phyloP scores from a whole-genome alignment of 2,888 invertebrate species.

The Zelleria hepariella region DNA sequence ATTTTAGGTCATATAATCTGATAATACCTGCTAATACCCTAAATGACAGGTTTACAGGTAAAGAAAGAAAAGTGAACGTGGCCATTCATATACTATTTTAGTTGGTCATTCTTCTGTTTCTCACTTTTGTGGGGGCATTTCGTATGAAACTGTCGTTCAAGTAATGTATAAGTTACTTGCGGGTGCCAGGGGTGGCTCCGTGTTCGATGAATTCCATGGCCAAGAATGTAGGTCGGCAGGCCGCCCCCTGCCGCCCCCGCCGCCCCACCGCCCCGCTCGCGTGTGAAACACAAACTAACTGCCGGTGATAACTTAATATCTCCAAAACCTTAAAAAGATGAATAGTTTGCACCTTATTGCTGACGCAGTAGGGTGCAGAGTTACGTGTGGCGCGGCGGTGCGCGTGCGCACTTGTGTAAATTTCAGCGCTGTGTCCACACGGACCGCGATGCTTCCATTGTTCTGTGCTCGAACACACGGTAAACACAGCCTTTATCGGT shows the following conservation, averaged over 20 bases:
- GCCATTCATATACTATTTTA: too few relatives aligned
- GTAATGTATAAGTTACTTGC: too few relatives aligned
- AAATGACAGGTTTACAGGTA: too few relatives aligned
- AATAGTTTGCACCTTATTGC: neutral
- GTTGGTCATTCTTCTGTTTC: too few relatives aligned
- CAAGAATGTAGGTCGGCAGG: neutral
- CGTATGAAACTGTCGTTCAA: too few relatives aligned
- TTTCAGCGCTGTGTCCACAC: neutral
- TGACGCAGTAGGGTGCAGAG: neutral
- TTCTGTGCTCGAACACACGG: neutral
- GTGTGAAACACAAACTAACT: neutral
- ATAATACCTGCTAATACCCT: too few relatives aligned
- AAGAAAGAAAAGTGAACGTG: too few relatives aligned
- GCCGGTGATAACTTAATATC: neutral
- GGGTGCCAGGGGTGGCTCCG: neutral
- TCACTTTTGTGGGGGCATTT: too few relatives aligned
- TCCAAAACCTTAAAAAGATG: neutral
- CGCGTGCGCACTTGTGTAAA: neutral
- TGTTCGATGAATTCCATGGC: neutral
- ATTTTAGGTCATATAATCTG: too few relatives aligned
- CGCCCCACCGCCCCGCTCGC: neutral
- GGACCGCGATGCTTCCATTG: neutral
- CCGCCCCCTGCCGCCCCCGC: too few relatives aligned
- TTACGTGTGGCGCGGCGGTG: neutral
- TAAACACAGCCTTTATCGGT: neutral